Conservation (phyloP, 2,888 invertebrate species). For the Dinocampus coccinellae region DNA sequence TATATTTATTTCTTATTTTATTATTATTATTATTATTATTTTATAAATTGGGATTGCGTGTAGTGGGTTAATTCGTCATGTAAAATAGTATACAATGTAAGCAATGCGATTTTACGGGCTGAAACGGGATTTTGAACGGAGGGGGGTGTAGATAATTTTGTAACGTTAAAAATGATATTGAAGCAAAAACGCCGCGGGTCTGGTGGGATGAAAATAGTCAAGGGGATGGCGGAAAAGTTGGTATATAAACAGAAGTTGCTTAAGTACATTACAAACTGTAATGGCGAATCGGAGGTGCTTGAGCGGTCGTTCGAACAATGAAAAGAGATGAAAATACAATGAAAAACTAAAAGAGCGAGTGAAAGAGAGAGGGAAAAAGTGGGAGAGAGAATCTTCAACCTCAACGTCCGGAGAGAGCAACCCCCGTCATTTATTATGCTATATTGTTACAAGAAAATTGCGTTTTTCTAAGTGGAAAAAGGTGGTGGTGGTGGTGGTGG, state of each 20-base stretch:
- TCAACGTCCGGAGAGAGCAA: constrained; percentile 48
- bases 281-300: constrained; percentile 64
- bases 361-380: not conserved
- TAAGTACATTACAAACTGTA: constrained; percentile 69
- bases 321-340: constrained; percentile 39
- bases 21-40: no score
- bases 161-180: constrained; percentile 67
- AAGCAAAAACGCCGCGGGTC: constrained; percentile 60
- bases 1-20: no score
- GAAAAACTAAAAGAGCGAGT: no score
- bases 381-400: constrained; percentile 4
- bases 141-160: constrained; percentile 64
- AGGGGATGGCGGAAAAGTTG: constrained; percentile 60
- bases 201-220: constrained; percentile 55
- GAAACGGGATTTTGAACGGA: constrained; percentile 29
- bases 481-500: constrained; percentile 34
- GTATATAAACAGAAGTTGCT: constrained; percentile 69
- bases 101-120: not conserved
- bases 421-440: constrained; percentile 65
- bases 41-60: not conserved
- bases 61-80: not conserved
- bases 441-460: constrained; percentile 69
- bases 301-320: constrained; percentile 51
- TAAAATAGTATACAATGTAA: not conserved
- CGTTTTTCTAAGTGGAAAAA: constrained; percentile 63